Evolutionary conservation across 2,113 vertebrate genomes (phyloP), one percentile per base, ranked within the genome.

Genomic region (Hemichromis elongatus): DNA sequence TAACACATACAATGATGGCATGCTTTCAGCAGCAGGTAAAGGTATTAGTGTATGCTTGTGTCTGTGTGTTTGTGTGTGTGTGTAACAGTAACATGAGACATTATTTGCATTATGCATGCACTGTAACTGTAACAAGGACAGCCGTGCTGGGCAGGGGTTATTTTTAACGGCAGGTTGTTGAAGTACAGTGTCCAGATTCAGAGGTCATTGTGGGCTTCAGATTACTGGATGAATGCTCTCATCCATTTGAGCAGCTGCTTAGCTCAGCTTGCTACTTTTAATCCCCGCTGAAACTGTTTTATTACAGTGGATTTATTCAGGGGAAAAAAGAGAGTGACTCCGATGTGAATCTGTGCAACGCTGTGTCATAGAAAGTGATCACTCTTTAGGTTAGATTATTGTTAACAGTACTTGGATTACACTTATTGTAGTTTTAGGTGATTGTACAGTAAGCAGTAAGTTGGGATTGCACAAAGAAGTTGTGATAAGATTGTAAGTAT

Each of bases 141-240:
- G 13, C 84, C 10, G 35, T 8, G 56, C 21, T 2, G n/a, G 16
- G 11, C 40, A 18, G 30, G 28, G 81, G 87, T 83, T 94, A 92
- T 93, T 91, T 92, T 89, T 90, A 93, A 42, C 59, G 2, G 6
- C 18, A 2, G 28, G 50, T 88, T 85, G 70, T 70, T 42, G 40
- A 40, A 26, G 77, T 14, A 75, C 28, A 28, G 77, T 5, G 61
- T 87, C 80, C 50, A 30, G 35, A 85, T 63, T 81, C 77, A 82
- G 89, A 93, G 92, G 94, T 92, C 92, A 88, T 14, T 1, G 21
- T 6, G 19, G 61, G 88, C 84, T 63, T 93, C 86, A 47, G 89
- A 88, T 94, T 90, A 89, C 86, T 82, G 50, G 35, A 88, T 28
- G 9, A 9, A 61, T 3, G 59, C 61, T 55, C 24, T 68, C 70